Percentiles rank a stretch among this genome's conserved stretches.
These are phyloP conservation scores for Ypsolopha scabrella DNA, from an alignment of 2,888 invertebrate genomes.

Conservation along the genomic window DNA sequence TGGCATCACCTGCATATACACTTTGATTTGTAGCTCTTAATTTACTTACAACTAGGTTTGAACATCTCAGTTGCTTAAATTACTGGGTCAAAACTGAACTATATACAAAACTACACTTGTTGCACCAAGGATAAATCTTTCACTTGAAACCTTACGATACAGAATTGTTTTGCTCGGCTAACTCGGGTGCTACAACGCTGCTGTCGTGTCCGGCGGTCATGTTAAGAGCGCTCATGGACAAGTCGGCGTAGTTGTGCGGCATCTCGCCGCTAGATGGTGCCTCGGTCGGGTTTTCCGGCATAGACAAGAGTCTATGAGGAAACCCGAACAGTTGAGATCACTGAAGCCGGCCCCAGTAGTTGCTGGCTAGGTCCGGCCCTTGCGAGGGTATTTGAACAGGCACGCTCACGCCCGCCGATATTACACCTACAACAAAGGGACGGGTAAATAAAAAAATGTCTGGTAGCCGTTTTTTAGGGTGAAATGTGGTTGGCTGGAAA, in stretches of 20 bases:
- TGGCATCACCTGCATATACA: conserved; percentile 48
- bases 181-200: conserved; percentile 47
- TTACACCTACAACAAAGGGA: conserved; percentile 78
- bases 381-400: conserved; percentile 93
- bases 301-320: conserved; percentile 79
- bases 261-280: conserved; percentile 59
- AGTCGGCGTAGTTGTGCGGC: conserved; percentile 62
- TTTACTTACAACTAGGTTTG: conserved; percentile 52
- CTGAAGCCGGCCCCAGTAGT: conserved; percentile 93
- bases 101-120: conserved; percentile 1
- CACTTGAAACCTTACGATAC: conserved; percentile 33
- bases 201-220: conserved; percentile 68
- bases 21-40: conserved; percentile 32
- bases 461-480: not conserved
- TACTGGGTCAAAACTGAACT: conserved; percentile 18
- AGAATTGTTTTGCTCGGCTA: conserved; percentile 45
- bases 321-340: conserved; percentile 94
- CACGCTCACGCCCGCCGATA: conserved; percentile 92
- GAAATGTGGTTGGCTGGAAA: not conserved
- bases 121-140: not conserved
- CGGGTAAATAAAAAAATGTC: conserved; percentile 7
- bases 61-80: conserved; percentile 62
- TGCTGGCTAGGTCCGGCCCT: conserved; percentile 80
- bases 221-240: conserved; percentile 60
- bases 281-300: conserved; percentile 73